phyloP scores from a whole-genome alignment of 2,888 invertebrate species.

The Heliconius sara region DNA sequence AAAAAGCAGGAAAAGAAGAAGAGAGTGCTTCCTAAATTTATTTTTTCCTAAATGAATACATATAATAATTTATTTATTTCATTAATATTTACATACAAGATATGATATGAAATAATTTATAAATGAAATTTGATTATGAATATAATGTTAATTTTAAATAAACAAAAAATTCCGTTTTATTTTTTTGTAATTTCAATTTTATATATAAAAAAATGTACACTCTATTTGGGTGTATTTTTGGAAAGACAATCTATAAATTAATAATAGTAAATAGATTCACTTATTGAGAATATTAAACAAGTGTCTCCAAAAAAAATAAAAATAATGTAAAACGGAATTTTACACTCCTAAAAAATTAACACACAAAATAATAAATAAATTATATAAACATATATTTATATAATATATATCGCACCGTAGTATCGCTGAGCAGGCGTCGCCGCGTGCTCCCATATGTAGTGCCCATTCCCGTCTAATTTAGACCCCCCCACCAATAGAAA shows the following conservation, averaged over 20 bases:
- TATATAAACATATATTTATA: background rate
- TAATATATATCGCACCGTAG: conserved; percentile 52
- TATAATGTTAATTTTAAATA: background rate
- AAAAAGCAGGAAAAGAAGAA: background rate
- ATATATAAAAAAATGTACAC: too few relatives aligned
- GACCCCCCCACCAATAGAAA: conserved; percentile 57
- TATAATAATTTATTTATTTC: background rate
- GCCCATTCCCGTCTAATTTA: conserved; percentile 48
- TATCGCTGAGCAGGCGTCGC: conserved; percentile 65
- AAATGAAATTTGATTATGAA: background rate
- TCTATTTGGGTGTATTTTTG: too few relatives aligned
- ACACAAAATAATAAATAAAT: background rate
- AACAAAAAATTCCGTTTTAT: background rate
- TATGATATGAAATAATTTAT: background rate
- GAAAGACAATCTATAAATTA: too few relatives aligned
- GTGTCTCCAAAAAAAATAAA: too few relatives aligned
- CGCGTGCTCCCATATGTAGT: conserved; percentile 52
- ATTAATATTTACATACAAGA: background rate
- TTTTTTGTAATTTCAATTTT: background rate
- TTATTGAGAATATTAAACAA: too few relatives aligned
- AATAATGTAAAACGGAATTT: background rate
- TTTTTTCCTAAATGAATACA: background rate
- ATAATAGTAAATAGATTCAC: too few relatives aligned
- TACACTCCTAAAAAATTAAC: background rate
- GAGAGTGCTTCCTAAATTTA: background rate